These are phyloP conservation scores for Cyprinodon tularosa DNA, from an alignment of 2,113 vertebrate species.

Conservation along the genomic window DNA sequence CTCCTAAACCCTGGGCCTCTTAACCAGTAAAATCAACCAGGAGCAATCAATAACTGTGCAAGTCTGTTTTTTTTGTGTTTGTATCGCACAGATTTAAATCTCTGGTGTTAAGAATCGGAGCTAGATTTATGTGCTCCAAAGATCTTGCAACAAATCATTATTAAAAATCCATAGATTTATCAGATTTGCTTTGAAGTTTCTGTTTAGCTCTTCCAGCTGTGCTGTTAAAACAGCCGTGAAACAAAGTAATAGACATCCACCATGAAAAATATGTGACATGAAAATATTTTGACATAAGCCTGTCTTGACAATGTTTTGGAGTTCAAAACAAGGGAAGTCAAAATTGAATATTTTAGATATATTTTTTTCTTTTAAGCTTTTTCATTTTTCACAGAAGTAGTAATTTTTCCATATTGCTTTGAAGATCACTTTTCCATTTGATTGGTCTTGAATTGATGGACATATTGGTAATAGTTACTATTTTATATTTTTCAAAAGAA, in stretches of 20 bases:
- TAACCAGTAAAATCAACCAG: constrained; percentile 32
- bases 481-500: not conserved
- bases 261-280: not conserved
- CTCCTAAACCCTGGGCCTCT: constrained; percentile 17
- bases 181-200: constrained; percentile 37
- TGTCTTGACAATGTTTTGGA: constrained; percentile 7
- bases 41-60: constrained; percentile 19
- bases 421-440: not conserved
- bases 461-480: not conserved
- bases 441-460: not conserved
- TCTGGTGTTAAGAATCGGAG: constrained; percentile 26
- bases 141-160: constrained; percentile 50
- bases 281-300: constrained; percentile 12
- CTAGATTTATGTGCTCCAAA: constrained; percentile 47
- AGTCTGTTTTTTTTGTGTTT: constrained; percentile 32
- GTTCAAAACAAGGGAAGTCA: not conserved
- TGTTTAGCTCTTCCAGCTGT: constrained; percentile 41
- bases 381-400: not conserved
- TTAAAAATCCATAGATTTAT: constrained; percentile 43
- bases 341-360: not conserved
- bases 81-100: constrained; percentile 23
- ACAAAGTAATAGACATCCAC: constrained; percentile 30
- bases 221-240: constrained; percentile 40
- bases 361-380: not conserved
- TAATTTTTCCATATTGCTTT: not conserved